A percentile compares a stretch with the other conserved stretches of the same genome.
Conservation (phyloP, 2,113 vertebrate genomes). For the Fulmarus glacialis region DNA sequence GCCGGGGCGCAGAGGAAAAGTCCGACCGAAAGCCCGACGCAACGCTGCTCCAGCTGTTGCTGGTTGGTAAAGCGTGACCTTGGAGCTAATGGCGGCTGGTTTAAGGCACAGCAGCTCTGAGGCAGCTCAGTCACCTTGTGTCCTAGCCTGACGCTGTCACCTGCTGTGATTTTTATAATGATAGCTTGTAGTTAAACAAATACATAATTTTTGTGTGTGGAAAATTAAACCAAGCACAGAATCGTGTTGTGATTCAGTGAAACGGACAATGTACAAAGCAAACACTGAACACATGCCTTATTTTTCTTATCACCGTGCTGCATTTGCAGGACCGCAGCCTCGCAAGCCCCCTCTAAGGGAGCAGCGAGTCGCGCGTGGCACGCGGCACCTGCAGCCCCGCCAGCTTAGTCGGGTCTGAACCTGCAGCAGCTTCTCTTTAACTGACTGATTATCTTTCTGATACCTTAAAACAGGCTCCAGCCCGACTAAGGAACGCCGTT, state of each 20-base stretch:
- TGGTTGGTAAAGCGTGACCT: background rate
- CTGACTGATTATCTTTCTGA: rapidly evolving
- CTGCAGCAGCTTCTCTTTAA: background rate
- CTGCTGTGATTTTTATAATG: background rate
- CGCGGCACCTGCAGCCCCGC: rapidly evolving
- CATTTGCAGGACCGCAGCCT: rapidly evolving
- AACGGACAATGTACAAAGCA: rapidly evolving
- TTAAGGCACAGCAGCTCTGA: background rate
- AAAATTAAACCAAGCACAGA: background rate
- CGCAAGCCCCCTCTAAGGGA: rapidly evolving
- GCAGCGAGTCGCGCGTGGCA: rapidly evolving
- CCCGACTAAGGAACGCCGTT: rapidly evolving
- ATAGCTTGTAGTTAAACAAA: background rate
- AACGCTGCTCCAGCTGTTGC: rapidly evolving
- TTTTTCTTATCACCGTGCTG: rapidly evolving
- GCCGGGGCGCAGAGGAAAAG: background rate
- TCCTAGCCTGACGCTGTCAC: background rate
- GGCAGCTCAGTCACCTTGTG: background rate
- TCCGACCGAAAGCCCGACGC: rapidly evolving
- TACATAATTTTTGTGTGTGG: rapidly evolving
- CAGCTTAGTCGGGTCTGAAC: rapidly evolving
- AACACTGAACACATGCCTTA: rapidly evolving
- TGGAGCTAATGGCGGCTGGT: background rate
- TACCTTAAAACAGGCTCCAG: rapidly evolving
- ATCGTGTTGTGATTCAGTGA: background rate